Evolutionary conservation across 1,140 invertebrate genomes (phyloP).

Genomic region (Trissolcus basalis): DNA sequence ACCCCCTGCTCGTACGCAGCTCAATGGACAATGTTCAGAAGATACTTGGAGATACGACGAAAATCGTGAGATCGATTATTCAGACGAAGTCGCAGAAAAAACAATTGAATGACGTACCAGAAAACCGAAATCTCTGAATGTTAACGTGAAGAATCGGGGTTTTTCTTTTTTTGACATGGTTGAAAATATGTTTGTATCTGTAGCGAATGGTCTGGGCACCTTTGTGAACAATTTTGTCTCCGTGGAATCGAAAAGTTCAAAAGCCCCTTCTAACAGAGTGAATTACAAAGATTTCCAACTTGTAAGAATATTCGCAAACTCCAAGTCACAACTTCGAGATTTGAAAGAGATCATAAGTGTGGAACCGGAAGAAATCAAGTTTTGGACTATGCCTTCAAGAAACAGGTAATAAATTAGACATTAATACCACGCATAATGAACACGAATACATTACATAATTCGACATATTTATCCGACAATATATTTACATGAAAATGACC

Average conservation of each 20-base stretch:
- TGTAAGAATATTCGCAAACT: conserved; percentile 65
- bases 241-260: conserved; percentile 62
- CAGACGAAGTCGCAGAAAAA: conserved; percentile 27
- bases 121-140: conserved; percentile 15
- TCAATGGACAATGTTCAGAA: conserved; percentile 36
- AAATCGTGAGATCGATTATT: conserved; percentile 29
- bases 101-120: conserved; percentile 7
- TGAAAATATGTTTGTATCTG: conserved; percentile 62
- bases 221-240: conserved; percentile 66
- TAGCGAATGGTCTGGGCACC: conserved; percentile 62
- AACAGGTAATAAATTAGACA: conserved; percentile 59
- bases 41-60: conserved; percentile 44
- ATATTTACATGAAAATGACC: too few relatives aligned
- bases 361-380: conserved; percentile 75
- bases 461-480: too few relatives aligned
- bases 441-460: too few relatives aligned
- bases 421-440: too few relatives aligned
- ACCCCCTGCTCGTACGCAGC: conserved; percentile 11
- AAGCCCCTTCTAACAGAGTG: conserved; percentile 45
- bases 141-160: conserved; percentile 36
- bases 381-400: conserved; percentile 74
- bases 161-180: conserved; percentile 67
- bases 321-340: conserved; percentile 63
- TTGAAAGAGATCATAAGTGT: conserved; percentile 64
- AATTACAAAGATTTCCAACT: conserved; percentile 72